Conservation (phyloP, 2,888 invertebrate species). For the Tetragonisca angustula region DNA sequence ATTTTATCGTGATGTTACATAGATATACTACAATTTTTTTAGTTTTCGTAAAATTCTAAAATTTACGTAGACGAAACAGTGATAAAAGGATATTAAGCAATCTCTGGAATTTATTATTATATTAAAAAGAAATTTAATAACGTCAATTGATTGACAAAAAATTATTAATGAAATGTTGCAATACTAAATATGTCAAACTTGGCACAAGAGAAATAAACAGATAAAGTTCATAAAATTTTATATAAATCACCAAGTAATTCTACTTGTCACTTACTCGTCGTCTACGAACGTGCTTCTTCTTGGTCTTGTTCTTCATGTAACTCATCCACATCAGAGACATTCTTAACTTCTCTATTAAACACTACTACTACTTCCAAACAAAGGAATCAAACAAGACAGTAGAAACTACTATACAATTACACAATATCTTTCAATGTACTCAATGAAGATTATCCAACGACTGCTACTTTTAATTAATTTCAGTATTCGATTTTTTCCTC, state of each 20-base stretch:
- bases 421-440: neutral
- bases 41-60: too few species aligned
- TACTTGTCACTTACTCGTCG: conserved; percentile 73
- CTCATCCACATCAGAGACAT: conserved; percentile 86
- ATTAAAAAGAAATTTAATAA: too few species aligned
- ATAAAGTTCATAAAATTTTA: too few species aligned
- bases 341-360: conserved; percentile 10
- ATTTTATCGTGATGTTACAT: too few species aligned
- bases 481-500: neutral
- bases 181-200: too few species aligned
- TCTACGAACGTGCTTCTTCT: conserved; percentile 76
- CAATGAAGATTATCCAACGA: neutral
- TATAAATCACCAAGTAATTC: neutral
- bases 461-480: neutral
- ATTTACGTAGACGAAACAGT: too few species aligned
- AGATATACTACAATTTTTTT: too few species aligned
- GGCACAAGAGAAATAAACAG: too few species aligned
- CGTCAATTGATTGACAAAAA: too few species aligned
- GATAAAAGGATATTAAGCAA: too few species aligned
- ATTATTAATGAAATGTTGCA: too few species aligned
- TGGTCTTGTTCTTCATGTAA: conserved; percentile 83
- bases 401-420: neutral
- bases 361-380: neutral
- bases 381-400: neutral
- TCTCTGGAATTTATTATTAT: too few species aligned